Conservation (phyloP, 2,888 invertebrate species). For the Alentia gelatinosa region DNA sequence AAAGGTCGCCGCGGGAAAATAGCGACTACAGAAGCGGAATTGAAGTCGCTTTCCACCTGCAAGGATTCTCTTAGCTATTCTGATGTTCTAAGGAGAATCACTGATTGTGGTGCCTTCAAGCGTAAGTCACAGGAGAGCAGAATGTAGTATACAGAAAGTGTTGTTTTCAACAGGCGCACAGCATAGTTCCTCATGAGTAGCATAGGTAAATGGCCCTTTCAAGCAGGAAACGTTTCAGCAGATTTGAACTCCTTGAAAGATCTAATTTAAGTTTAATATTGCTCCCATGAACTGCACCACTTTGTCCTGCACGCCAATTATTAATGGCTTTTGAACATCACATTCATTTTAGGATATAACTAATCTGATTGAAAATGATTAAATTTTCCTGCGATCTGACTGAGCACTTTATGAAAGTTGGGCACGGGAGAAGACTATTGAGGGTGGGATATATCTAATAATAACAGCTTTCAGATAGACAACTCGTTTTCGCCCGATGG, state of each 20-base stretch:
- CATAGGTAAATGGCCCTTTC: neutral
- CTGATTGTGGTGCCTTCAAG: neutral
- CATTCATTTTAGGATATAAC: neutral
- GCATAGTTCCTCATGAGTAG: neutral
- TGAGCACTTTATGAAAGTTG: neutral
- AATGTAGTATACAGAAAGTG: neutral
- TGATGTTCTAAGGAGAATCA: neutral
- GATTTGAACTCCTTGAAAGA: neutral
- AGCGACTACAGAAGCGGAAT: neutral
- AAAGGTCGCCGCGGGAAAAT: neutral
- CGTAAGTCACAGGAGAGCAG: neutral
- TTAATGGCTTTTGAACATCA: neutral
- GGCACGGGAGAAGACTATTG: neutral
- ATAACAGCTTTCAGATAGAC: neutral
- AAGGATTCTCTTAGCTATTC: neutral
- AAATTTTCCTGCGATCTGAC: neutral
- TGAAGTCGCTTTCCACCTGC: neutral
- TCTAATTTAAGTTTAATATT: neutral
- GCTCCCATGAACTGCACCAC: neutral
- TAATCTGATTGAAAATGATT: constrained; percentile 15
- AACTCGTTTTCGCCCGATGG: neutral
- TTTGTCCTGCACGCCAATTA: neutral
- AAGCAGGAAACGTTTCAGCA: neutral
- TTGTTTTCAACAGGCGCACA: neutral
- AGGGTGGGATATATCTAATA: neutral